A percentile compares a stretch with the other conserved stretches of the same genome.
phyloP scores from a whole-genome alignment of 2,113 vertebrate species.

The Oceanodroma tethys region DNA sequence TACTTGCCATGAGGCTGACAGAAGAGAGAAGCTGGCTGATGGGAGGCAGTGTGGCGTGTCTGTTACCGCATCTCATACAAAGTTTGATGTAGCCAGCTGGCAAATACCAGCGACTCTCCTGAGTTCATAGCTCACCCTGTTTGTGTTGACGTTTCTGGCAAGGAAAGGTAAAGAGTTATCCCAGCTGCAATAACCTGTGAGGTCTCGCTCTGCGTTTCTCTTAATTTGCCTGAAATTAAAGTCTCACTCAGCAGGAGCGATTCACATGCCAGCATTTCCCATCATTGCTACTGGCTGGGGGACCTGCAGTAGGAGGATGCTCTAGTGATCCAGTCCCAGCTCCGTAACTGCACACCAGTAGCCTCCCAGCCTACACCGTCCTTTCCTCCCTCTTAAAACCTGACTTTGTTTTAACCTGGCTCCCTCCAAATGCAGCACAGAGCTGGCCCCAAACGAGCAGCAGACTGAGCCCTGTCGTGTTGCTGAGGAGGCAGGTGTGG shows the following conservation, averaged over 20 bases:
- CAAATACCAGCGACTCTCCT: neutral
- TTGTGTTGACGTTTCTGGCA: slow-evolving; percentile 45
- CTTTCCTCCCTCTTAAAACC: neutral
- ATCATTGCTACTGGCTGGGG: rapidly evolving
- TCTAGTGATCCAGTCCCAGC: neutral
- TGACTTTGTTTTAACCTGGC: neutral
- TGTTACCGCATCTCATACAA: neutral
- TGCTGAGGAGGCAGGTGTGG: neutral
- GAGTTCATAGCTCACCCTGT: slow-evolving; percentile 22
- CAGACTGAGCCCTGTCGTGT: neutral
- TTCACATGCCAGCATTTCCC: neutral
- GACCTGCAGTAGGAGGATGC: neutral
- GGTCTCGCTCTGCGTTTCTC: neutral
- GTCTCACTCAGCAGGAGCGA: neutral
- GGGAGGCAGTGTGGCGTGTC: neutral
- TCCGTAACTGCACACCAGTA: neutral
- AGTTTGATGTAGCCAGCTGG: slow-evolving; percentile 34
- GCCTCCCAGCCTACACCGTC: neutral
- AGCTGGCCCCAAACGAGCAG: neutral
- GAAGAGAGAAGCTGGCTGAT: neutral
- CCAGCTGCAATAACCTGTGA: slow-evolving; percentile 17
- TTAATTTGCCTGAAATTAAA: neutral
- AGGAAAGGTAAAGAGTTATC: slow-evolving; percentile 41
- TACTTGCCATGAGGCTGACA: neutral
- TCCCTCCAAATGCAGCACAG: neutral